Conservation (phyloP, 2,113 vertebrate species). For the Sardina pilchardus region DNA sequence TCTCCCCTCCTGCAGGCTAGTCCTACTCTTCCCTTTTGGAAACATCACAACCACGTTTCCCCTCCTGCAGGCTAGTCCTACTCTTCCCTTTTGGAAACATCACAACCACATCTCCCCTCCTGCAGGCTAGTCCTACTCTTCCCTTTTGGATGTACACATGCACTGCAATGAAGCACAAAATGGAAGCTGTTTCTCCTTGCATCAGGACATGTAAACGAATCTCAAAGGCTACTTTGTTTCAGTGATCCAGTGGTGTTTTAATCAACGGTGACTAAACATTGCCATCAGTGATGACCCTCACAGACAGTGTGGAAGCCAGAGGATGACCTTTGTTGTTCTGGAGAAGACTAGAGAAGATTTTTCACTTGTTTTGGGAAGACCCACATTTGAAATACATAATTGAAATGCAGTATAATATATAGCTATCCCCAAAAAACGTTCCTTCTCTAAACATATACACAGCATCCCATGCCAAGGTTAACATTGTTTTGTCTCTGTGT, state of each 20-base stretch:
- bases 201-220: neutral
- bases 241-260: neutral
- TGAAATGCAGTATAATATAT: slow-evolving; percentile 12
- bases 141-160: neutral
- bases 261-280: neutral
- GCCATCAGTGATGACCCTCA: neutral
- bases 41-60: neutral
- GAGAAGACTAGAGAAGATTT: neutral
- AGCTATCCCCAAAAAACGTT: neutral
- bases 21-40: neutral
- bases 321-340: neutral
- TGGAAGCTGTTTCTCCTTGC: neutral
- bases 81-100: neutral
- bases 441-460: slow-evolving; percentile 16
- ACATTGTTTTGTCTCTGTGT: neutral
- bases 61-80: neutral
- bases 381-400: neutral
- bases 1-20: neutral
- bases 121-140: neutral
- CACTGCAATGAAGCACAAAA: neutral
- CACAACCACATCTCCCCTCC: neutral
- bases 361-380: neutral
- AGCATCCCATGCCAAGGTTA: neutral
- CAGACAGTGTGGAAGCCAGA: neutral
- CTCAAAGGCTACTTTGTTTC: neutral